A percentile compares a stretch with the other conserved stretches of the same genome.
Evolutionary conservation across 2,113 vertebrate species (phyloP).

Genomic region (Cyanoliseus patagonus): DNA sequence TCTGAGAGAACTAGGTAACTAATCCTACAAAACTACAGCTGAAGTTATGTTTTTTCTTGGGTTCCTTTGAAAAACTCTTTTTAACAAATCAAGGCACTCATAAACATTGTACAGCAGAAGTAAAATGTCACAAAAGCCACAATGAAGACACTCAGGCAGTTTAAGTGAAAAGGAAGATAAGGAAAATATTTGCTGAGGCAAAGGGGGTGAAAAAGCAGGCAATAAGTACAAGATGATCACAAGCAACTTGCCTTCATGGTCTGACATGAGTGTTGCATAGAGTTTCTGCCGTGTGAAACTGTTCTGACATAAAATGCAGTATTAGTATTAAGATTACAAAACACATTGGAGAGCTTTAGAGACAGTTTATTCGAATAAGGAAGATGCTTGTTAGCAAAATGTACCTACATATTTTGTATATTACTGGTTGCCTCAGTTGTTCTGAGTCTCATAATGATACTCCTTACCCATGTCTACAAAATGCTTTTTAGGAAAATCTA

Average conservation of each 20-base stretch:
- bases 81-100: neutral
- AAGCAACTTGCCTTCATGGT: neutral
- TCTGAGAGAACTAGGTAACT: neutral
- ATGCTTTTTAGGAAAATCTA: neutral
- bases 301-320: neutral
- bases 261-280: neutral
- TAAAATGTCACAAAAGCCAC: neutral
- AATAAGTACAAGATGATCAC: neutral
- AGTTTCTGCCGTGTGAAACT: neutral
- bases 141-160: neutral
- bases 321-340: neutral
- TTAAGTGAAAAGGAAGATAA: neutral
- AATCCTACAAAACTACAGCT: neutral
- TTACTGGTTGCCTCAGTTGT: neutral
- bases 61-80: neutral
- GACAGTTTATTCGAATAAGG: neutral
- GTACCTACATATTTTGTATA: neutral
- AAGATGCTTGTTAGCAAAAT: neutral
- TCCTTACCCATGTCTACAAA: neutral
- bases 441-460: neutral
- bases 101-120: neutral
- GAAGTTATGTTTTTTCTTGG: neutral
- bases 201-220: neutral
- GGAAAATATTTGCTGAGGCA: neutral
- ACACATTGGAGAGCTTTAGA: neutral